Base-by-base conservation (phyloP, 1,140 invertebrate species). In the Drosophila chauvacae region DNA sequence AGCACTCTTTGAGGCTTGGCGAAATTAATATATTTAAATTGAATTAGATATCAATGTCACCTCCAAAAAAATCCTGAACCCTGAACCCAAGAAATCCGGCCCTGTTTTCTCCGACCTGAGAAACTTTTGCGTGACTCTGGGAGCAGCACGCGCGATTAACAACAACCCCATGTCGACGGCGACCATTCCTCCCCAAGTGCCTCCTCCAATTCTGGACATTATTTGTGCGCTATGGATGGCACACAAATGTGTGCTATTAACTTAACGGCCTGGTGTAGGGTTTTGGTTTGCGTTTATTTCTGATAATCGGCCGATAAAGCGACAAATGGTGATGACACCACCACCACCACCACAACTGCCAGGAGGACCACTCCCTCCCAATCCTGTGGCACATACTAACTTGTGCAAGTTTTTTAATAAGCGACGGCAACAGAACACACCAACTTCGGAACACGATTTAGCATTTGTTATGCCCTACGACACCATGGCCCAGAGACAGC, bases 201-300 rank as follows among this genome's bases (percentile, higher is more conserved):
- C 26, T 7, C 35, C 37, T 42, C 16, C 9, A 16, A 26, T 55
- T 55, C 35, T 55, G 26, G 72, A 35, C 50, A 75, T 66, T 69
- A 44, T 48, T 83, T 76, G 51, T 45, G 73, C 74, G 68, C 77
- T 85, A 80, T 85, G 73, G 61, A 85, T 85, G 64, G 48, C 81
- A 66, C 82, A 85, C 82, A 85, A 85, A 85, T 85, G 77, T 85
- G 82, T 62, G 82, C 77, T 63, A 85, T 85, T 85, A 85, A 73
- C 66, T 81, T 66, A 70, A 71, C 62, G 58, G 62, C 65, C 45
- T 50, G 26, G 44, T 57, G 50, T 71, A 62, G 42, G 47, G 44
- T 30, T 79, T 39, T 39, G 53, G 48, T 57, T 51, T 61, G 44
- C 58, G 37, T 59, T 41, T 70, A 70, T 73, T 63, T 65, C 77